Conservation (phyloP, 2,113 vertebrate genomes). For the Perccottus glenii region DNA sequence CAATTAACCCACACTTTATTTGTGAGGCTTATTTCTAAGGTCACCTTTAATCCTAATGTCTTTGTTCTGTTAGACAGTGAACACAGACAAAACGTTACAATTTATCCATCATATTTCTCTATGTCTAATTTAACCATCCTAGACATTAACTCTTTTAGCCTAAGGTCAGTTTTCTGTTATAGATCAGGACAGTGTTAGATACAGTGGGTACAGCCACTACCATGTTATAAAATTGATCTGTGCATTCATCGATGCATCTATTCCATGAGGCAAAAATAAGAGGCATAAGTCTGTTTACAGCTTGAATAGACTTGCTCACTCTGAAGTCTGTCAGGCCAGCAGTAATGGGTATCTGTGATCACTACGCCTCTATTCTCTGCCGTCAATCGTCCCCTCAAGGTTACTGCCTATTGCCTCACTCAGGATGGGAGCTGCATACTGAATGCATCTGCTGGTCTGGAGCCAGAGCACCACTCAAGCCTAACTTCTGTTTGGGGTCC, state of each 20-base stretch:
- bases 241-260: too few species aligned
- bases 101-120: neutral
- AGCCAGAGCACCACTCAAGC: slow-evolving; percentile 41
- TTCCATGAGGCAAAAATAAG: slow-evolving; percentile 53
- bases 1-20: slow-evolving; percentile 26
- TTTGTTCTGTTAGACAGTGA: slow-evolving; percentile 2
- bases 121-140: neutral
- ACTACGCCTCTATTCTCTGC: slow-evolving; percentile 21
- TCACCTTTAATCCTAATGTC: slow-evolving; percentile 2
- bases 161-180: too few species aligned
- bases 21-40: slow-evolving; percentile 20
- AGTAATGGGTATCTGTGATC: slow-evolving; percentile 19
- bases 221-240: too few species aligned
- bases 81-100: neutral
- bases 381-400: slow-evolving; percentile 53
- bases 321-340: slow-evolving; percentile 23
- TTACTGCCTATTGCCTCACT: slow-evolving; percentile 38
- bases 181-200: too few species aligned
- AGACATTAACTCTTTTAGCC: too few species aligned
- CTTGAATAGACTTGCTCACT: slow-evolving; percentile 51
- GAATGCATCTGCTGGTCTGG: slow-evolving; percentile 35
- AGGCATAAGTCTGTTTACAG: slow-evolving; percentile 34
- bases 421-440: slow-evolving; percentile 37
- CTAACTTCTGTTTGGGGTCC: slow-evolving; percentile 30
- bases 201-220: too few species aligned